Evolutionary conservation across 2,888 invertebrate species (phyloP), one percentile per base, ranked within the genome.

Genomic region (Sarcophaga subvicina): DNA sequence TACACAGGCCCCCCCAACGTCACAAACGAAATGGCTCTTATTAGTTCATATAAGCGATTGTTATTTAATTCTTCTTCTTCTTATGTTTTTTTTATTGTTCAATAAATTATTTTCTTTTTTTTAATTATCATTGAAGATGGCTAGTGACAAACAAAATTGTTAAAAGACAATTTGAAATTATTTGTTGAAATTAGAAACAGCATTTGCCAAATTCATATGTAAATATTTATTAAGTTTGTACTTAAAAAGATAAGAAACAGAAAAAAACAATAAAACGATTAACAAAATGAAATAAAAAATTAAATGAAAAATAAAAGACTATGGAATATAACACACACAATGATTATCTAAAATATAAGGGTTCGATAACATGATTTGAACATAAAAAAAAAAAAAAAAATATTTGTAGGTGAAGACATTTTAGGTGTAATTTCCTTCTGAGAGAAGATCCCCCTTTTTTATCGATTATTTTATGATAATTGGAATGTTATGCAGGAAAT

Each of bases 161-260:
- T 64, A 75, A 67, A 67, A 59, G 54, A 77, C 17, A 66, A 69
- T 37, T 66, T 70, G 14, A 77, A 54, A 75, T 59, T 72, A 60
- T 67, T 12, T 75, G 45, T 81, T 78, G 69, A 83, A 81, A 78
- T 79, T 78, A 54, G 6, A 70, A 78, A 75, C 84, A 87, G 84
- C 86, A 81, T 84, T 84, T 87, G 83, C 86, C 86, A 87, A 87
- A 87, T 84, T 87, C 66, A 37, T 64, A 84, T 87, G 84, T 87
- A 83, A 84, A 87, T 87, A 81, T 14, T 87, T 75, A 71, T 87
- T 87, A 87, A 87, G 84, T 81, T 86, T 73, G 70, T 78, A 76
- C 49, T 64, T 77, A 69, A 54, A 54, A 54, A 17, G 14, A 54
- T 14, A 69, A 64, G 83, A 80, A 83, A 63, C 47, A 70, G 62